Percentiles rank a stretch among this genome's conserved stretches.
Conservation (phyloP, 2,797 vertebrate genomes). For the Myiotriccus ornatus region DNA sequence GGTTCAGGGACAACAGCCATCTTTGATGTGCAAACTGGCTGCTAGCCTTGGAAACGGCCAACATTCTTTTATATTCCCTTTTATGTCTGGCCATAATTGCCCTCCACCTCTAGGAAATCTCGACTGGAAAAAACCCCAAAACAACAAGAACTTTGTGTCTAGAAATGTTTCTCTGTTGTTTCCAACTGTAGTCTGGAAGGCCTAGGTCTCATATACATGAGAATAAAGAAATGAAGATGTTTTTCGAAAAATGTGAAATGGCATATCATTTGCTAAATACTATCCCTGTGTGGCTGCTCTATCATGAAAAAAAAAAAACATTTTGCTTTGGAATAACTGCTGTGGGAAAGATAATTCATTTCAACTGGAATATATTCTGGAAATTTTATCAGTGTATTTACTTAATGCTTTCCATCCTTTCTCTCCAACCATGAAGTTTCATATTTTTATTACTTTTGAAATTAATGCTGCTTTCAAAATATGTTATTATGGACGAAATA, state of each 20-base stretch:
- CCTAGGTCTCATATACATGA: neutral
- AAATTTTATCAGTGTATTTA: neutral
- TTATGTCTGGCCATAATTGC: neutral
- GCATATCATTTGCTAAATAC: neutral
- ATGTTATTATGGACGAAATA: neutral
- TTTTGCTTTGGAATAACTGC: neutral
- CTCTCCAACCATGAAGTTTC: neutral
- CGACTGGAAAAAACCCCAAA: rapidly evolving
- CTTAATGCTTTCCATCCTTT: neutral
- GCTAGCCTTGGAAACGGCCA: neutral
- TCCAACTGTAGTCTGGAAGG: neutral
- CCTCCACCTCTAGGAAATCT: neutral
- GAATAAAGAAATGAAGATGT: neutral
- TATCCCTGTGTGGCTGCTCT: neutral
- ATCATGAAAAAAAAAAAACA: neutral
- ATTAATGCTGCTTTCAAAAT: neutral
- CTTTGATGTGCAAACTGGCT: neutral
- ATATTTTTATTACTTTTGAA: neutral
- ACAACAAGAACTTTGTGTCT: rapidly evolving
- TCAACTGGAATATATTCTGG: neutral
- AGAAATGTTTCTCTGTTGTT: neutral
- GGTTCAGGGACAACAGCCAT: neutral
- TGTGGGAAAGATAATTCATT: neutral
- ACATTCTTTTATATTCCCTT: neutral
- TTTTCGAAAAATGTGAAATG: neutral